These are phyloP conservation scores for Corythornis leucogaster DNA, from an alignment of 2,797 vertebrate species.

Conservation along the genomic window DNA sequence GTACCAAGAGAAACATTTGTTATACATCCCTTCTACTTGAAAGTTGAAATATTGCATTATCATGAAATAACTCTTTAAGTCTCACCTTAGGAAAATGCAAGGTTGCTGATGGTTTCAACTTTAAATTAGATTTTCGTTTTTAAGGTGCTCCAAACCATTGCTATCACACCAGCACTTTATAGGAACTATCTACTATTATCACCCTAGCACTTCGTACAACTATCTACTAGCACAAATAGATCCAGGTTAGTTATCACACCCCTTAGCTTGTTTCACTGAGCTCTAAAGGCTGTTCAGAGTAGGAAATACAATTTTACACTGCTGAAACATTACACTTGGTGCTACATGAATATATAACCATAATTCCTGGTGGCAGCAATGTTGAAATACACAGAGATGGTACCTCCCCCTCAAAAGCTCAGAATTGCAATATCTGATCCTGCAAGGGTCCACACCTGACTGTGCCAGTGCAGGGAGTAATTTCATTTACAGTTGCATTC, in stretches of 20 bases:
- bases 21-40: not conserved
- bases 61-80: not conserved
- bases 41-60: conserved; percentile 1
- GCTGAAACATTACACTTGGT: not conserved
- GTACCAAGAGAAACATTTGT: not conserved
- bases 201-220: not conserved
- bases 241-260: not conserved
- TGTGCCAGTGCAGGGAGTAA: not conserved
- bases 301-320: not conserved
- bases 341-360: not conserved
- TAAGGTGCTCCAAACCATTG: conserved; percentile 31
- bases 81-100: conserved; percentile 1
- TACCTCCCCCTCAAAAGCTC: not conserved
- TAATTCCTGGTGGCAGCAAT: not conserved
- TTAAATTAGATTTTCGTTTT: conserved; percentile 2
- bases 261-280: not conserved
- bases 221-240: conserved; percentile 16
- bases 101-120: conserved; percentile 7
- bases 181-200: not conserved
- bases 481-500: not conserved
- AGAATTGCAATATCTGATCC: not conserved
- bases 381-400: not conserved
- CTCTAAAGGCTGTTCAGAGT: not conserved
- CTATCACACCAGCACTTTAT: not conserved
- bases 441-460: not conserved